Evolutionary conservation across 2,888 invertebrate species (phyloP), one percentile per base, ranked within the genome.

Genomic region (Erannis defoliaria): DNA sequence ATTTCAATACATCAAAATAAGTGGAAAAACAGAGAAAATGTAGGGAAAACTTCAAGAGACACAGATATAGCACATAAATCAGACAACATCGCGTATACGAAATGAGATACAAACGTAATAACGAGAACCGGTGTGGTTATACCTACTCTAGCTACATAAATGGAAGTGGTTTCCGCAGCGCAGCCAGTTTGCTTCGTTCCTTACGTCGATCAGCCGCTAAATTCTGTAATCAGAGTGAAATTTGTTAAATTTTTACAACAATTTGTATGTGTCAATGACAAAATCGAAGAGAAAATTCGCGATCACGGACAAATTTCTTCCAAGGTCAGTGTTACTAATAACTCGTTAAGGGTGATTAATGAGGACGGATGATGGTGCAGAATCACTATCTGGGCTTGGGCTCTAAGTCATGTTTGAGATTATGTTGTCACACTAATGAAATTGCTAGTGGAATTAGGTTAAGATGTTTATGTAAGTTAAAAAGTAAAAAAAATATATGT

Each of bases 251-350:
- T 82, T 77, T 67, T 69, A 59, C 69, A 76, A 74, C 74, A 84
- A 82, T 73, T 76, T 77, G 82, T 90, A 88, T 85, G 93, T 93
- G 93, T 93, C 93, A 93, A 93, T 93, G 93, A 93, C 90, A 92
- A 92, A 82, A 91, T 86, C 88, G 81, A 87, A 88, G 89, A 93
- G 87, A 90, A 93, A 88, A 85, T 93, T 82, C 76, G 90, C 91
- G 81, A 91, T 93, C 77, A 93, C 88, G 77, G 90, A 93, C 88
- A 93, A 91, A 89, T 93, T 93, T 86, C 84, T 93, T 71, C 93
- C 93, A 78, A 93, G 93, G 93, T 93, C 63, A 86, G 91, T 78
- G 49, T 43, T 38, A 51, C 5, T 16, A 23, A 18, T 53, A 57
- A 46, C 54, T 43, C 57, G 57, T 61, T 60, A 57, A 35, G 51